Evolutionary conservation across 1,140 invertebrate genomes (phyloP).

Genomic region (Brachystomella parvula): DNA sequence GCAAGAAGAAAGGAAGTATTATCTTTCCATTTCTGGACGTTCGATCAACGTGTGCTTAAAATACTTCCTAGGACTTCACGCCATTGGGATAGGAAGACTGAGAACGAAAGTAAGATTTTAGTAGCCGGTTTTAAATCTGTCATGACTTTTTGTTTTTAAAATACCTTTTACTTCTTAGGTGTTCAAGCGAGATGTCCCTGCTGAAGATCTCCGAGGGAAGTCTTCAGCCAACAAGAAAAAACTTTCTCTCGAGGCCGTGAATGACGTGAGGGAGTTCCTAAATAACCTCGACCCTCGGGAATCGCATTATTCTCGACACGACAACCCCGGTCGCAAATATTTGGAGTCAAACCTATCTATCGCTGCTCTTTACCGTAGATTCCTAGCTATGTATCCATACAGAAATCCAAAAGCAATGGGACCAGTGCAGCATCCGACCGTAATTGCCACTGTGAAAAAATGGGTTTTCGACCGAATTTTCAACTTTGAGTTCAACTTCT

Average conservation of each 20-base stretch:
- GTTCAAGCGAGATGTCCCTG: not conserved
- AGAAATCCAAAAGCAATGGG: not conserved
- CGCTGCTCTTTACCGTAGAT: not conserved
- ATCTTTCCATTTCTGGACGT: not conserved
- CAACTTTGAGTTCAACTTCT: conserved; percentile 19
- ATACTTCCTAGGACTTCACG: conserved; percentile 1
- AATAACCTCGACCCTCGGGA: not conserved
- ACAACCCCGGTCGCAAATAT: not conserved
- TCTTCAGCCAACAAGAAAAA: not conserved
- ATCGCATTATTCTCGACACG: not conserved
- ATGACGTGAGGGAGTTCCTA: not conserved
- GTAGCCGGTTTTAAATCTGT: not conserved
- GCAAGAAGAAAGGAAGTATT: not conserved
- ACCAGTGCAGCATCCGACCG: not conserved
- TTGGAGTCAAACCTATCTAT: not conserved
- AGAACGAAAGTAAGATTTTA: conserved; percentile 8
- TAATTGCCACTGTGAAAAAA: not conserved
- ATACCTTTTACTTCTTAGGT: too few relatives aligned
- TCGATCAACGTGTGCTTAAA: conserved; percentile 10
- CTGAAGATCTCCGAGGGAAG: not conserved
- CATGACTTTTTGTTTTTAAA: too few relatives aligned
- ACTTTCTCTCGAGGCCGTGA: not conserved
- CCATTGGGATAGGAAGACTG: conserved; percentile 1
- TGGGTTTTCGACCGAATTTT: conserved; percentile 11
- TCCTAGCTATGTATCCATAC: not conserved